Percentiles rank a stretch among this genome's conserved stretches.
Evolutionary conservation across 2,113 vertebrate species (phyloP).

Genomic region (Salminus brasiliensis): DNA sequence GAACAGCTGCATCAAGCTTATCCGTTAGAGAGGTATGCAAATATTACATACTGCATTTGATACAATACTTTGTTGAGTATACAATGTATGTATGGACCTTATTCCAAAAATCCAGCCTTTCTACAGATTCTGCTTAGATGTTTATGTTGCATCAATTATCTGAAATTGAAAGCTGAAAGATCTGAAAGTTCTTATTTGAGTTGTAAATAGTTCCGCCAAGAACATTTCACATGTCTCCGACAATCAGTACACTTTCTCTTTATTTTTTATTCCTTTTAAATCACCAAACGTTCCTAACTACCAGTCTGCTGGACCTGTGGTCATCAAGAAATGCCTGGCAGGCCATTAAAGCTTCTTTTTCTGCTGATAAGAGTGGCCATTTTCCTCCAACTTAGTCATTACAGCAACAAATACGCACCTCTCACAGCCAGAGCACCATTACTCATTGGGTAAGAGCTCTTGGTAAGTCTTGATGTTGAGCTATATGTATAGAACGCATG

Average conservation of each 20-base stretch:
- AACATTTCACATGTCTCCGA: constrained; percentile 20
- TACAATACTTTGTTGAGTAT: too few species aligned
- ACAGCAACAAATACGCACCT: constrained; percentile 40
- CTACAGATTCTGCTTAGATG: too few species aligned
- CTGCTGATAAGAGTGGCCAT: constrained; percentile 22
- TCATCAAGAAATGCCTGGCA: neutral
- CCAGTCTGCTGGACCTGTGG: neutral
- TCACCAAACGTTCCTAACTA: constrained; percentile 4
- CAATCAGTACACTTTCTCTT: neutral
- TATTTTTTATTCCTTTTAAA: constrained; percentile 12
- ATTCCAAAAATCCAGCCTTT: too few species aligned
- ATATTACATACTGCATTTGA: too few species aligned
- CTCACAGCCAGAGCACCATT: constrained; percentile 15
- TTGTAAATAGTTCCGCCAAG: neutral
- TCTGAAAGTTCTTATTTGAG: too few species aligned
- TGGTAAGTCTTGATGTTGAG: constrained; percentile 10
- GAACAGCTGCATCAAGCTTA: too few species aligned
- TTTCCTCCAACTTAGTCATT: constrained; percentile 27
- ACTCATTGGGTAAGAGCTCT: constrained; percentile 17
- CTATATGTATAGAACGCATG: neutral
- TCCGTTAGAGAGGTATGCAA: too few species aligned
- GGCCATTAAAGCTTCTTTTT: constrained; percentile 13
- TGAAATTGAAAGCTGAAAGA: too few species aligned
- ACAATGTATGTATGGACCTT: too few species aligned
- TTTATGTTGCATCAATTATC: too few species aligned